Conservation (phyloP, 2,888 invertebrate genomes). For the Tipula unca region DNA sequence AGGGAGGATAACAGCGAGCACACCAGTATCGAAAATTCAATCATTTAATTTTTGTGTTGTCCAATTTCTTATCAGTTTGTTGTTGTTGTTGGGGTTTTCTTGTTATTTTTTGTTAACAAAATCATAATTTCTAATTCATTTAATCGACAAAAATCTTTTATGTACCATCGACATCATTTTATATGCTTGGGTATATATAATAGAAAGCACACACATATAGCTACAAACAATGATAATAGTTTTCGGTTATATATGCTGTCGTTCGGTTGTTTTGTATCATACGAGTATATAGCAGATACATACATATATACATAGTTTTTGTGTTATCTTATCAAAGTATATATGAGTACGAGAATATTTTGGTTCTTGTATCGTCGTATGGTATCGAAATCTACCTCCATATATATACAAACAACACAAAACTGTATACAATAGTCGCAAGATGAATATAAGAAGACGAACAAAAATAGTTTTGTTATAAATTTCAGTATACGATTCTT, state of each 20-base stretch:
- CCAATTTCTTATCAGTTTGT: not conserved
- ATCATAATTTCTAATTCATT: conserved; percentile 14
- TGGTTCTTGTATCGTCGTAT: not conserved
- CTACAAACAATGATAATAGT: not conserved
- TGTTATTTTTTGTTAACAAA: not conserved
- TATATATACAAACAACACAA: too few species aligned
- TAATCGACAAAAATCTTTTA: conserved; percentile 9
- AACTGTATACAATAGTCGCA: not conserved
- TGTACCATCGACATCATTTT: not conserved
- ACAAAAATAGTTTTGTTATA: not conserved
- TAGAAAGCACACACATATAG: not conserved
- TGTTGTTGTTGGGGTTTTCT: not conserved
- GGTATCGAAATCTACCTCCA: not conserved
- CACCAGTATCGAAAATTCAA: not conserved
- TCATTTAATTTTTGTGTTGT: conserved; percentile 14
- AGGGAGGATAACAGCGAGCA: not conserved
- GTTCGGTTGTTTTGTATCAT: not conserved
- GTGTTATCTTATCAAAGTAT: not conserved
- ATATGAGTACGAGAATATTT: not conserved
- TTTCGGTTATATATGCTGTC: not conserved
- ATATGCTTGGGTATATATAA: not conserved
- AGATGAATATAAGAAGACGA: not conserved
- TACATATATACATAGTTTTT: not conserved
- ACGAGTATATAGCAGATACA: not conserved
- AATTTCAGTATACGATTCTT: not conserved